These are phyloP conservation scores for Anthopleura sola DNA, from an alignment of 64 coral and sea anemone species.

Conservation along the genomic window DNA sequence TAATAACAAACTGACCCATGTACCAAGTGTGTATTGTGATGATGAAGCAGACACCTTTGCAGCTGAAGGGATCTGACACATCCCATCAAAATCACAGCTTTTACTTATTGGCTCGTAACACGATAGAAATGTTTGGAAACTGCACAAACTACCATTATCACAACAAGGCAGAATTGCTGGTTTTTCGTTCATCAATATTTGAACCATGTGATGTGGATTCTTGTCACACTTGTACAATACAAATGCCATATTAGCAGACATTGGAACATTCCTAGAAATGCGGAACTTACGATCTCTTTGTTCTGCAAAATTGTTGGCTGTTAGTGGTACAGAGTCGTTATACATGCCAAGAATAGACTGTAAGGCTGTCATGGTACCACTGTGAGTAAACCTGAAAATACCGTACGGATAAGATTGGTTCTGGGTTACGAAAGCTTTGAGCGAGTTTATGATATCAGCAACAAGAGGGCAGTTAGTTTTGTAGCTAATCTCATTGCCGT, in stretches of 20 bases:
- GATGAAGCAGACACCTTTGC: too few relatives aligned
- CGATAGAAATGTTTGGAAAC: slow-evolving; percentile 27
- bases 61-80: too few relatives aligned
- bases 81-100: not conserved
- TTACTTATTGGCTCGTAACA: slow-evolving; percentile 51
- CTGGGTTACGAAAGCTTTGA: slow-evolving; percentile 34
- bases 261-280: slow-evolving; percentile 23
- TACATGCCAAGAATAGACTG: slow-evolving; percentile 50
- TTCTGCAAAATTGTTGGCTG: slow-evolving; percentile 40
- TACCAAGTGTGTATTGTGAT: not conserved
- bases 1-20: too few relatives aligned
- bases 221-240: slow-evolving; percentile 53
- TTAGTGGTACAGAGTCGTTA: slow-evolving; percentile 32
- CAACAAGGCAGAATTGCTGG: slow-evolving; percentile 51
- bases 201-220: slow-evolving; percentile 34
- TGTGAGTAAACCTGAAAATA: slow-evolving; percentile 61
- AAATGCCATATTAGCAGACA: slow-evolving; percentile 76
- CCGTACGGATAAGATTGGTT: slow-evolving; percentile 28
- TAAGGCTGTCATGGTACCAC: slow-evolving; percentile 26
- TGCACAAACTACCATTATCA: slow-evolving; percentile 29
- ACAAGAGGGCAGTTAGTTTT: slow-evolving; percentile 69
- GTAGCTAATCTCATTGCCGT: slow-evolving; percentile 57
- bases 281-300: slow-evolving; percentile 28
- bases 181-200: slow-evolving; percentile 52
- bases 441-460: slow-evolving; percentile 40